phyloP scores from a whole-genome alignment of 2,888 invertebrate genomes.

The Napeogenes sylphis region DNA sequence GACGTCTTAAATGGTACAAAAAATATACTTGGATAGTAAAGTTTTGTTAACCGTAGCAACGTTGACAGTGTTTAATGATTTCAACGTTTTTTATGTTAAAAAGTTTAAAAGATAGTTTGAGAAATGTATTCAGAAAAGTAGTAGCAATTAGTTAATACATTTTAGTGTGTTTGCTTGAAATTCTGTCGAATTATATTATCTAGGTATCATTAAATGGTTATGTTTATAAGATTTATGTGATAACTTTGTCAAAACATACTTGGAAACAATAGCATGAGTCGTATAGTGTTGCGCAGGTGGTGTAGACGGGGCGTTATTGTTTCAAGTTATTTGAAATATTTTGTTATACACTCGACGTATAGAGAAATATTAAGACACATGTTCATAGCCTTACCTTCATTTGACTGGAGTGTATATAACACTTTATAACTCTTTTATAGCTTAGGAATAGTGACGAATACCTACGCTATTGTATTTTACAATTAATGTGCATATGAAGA shows the following conservation, averaged over 20 bases:
- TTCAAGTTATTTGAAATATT: slow-evolving; percentile 26
- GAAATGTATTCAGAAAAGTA: no score
- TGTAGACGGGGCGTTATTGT: slow-evolving; percentile 24
- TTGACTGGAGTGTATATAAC: not conserved
- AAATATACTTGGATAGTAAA: not conserved
- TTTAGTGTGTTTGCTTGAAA: no score
- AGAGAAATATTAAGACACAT: slow-evolving; percentile 5
- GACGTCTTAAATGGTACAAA: slow-evolving; percentile 1
- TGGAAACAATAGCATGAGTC: slow-evolving; percentile 36
- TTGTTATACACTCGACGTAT: slow-evolving; percentile 17
- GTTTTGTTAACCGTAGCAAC: not conserved
- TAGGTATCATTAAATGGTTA: not conserved
- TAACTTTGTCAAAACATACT: slow-evolving; percentile 42
- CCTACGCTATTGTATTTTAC: no score
- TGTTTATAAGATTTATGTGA: slow-evolving; percentile 33
- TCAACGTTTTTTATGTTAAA: slow-evolving; percentile 11
- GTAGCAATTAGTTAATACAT: not conserved
- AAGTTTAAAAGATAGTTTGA: no score
- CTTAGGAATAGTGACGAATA: not conserved
- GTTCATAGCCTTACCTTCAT: not conserved
- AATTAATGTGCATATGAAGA: no score
- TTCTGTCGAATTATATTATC: no score
- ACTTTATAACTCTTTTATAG: not conserved
- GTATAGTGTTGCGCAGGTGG: slow-evolving; percentile 22
- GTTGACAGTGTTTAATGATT: slow-evolving; percentile 19